Evolutionary conservation across 1,140 invertebrate genomes (phyloP), one percentile per base, ranked within the genome.

Genomic region (Cydia strobilella): DNA sequence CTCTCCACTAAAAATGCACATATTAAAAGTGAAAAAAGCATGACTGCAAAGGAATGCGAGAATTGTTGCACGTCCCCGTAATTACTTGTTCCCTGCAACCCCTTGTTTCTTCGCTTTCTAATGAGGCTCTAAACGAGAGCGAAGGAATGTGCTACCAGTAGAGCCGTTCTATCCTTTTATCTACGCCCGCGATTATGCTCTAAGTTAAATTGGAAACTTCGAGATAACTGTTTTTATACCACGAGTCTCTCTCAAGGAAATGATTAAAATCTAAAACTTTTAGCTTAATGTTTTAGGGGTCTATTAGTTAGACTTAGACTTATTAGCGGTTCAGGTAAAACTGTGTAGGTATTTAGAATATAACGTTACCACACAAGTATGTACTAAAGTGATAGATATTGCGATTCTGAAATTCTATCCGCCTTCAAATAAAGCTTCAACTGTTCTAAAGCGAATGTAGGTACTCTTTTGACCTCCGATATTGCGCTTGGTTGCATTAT

Each of bases 1-100:
- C 76, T 42, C 72, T 79, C 82, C 85, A 74, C 74, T 80, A 87
- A 84, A 89, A 88, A 90, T 89, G 90, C 89, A 92, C 88, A 88
- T 86, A 84, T 84, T 84, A 81, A 74, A 80, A 87, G 80, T 78
- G 83, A 86, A 89, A 87, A 88, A 87, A 86, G 69, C 48, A 51
- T 65, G 66, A 71, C 79, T 54, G 80, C 69, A 81, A 84, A 84
- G 82, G 86, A 86, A 89, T 87, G 84, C 80, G 76, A 87, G 79
- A 79, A 82, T 71, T 79, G 83, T 80, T 79, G 76, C 79, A 85
- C 81, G 81, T 80, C 59, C 80, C 74, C 75, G 80, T 85, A 86
- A 86, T 86, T 86, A 84, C 86, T 86, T 81, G 77, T 74, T 77
- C 75, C 76, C 76, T 77, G 83, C 77, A 77, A 74, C 72, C 76